phyloP scores from a whole-genome alignment of 2,888 invertebrate species.

The Caenorhabditis sp. region DNA sequence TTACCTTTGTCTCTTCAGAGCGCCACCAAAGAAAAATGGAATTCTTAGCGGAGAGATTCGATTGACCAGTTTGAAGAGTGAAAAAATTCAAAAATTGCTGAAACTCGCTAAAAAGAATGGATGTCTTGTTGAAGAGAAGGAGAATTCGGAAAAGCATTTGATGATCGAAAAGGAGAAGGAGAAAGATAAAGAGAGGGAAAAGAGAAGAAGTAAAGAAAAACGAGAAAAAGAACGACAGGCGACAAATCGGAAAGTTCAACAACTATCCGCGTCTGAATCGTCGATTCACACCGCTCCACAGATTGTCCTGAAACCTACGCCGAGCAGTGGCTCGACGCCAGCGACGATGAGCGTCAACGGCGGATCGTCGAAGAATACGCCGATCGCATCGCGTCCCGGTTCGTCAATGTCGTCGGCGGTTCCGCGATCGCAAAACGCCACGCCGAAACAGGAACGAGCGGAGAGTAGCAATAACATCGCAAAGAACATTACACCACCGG shows the following conservation, averaged over 20 bases:
- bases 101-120: constrained; percentile 14
- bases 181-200: constrained; percentile 4
- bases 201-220: background rate
- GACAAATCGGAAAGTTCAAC: constrained; percentile 4
- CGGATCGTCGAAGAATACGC: constrained; percentile 15
- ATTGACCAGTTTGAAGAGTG: constrained; percentile 6
- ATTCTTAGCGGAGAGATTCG: constrained; percentile 1
- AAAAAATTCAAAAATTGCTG: constrained; percentile 16
- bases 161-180: background rate
- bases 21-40: background rate
- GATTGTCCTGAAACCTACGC: constrained; percentile 8
- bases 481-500: constrained; percentile 5
- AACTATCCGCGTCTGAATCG: background rate
- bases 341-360: constrained; percentile 1
- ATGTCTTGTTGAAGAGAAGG: constrained; percentile 7
- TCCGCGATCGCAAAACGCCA: background rate
- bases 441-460: background rate
- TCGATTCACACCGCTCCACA: background rate
- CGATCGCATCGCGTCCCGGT: constrained; percentile 16
- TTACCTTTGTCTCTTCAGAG: background rate
- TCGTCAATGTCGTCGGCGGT: constrained; percentile 20
- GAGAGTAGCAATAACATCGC: background rate
- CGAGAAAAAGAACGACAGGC: background rate
- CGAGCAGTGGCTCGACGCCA: constrained; percentile 1
- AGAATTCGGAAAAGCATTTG: background rate